These are phyloP conservation scores for Xestoiulus laeticollis DNA, from an alignment of 2,888 invertebrate genomes.

Conservation along the genomic window DNA sequence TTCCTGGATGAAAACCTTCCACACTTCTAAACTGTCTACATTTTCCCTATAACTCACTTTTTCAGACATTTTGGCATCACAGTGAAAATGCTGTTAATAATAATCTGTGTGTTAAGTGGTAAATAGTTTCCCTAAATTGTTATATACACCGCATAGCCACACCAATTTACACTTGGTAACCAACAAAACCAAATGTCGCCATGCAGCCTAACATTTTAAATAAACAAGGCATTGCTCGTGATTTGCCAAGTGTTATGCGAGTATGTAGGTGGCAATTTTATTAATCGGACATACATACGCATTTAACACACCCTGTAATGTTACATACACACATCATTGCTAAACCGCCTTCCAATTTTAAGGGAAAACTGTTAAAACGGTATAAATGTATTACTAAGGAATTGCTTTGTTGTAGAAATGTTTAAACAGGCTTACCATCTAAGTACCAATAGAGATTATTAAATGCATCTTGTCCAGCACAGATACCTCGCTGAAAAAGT, in stretches of 20 bases:
- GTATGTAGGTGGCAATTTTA: neutral
- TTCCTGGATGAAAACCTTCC: no score
- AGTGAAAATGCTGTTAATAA: neutral
- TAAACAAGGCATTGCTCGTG: neutral
- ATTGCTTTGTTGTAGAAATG: neutral
- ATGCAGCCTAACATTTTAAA: neutral
- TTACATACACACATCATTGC: neutral
- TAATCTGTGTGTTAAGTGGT: neutral
- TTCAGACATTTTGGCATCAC: no score
- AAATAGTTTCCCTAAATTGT: neutral
- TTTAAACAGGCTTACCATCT: constrained; percentile 59
- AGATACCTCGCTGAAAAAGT: constrained; percentile 59
- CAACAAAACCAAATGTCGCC: neutral
- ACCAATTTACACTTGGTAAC: neutral
- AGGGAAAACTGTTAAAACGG: neutral
- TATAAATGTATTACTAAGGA: neutral
- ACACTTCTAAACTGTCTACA: no score
- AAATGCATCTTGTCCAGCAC: constrained; percentile 60
- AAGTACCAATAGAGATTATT: constrained; percentile 61
- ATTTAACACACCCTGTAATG: neutral
- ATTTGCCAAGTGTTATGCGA: neutral
- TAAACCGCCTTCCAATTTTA: neutral
- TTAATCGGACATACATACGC: neutral
- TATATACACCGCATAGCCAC: neutral
- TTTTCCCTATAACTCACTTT: no score